Evolutionary conservation across 2,113 vertebrate genomes (phyloP).

Genomic region (Leucopsar rothschildi): DNA sequence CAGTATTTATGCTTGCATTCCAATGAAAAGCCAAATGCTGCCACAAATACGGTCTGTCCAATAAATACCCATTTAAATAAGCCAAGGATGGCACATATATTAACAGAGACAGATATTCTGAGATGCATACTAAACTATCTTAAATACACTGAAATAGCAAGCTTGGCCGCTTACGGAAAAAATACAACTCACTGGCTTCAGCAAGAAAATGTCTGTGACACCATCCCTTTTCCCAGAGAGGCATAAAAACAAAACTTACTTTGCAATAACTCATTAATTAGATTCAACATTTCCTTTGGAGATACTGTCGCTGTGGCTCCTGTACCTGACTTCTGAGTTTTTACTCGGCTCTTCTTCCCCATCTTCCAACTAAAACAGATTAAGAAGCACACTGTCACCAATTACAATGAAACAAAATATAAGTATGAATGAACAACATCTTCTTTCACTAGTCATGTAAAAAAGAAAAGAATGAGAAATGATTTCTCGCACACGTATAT

Average conservation of each 20-base stretch:
- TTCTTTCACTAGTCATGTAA: neutral
- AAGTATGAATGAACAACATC: neutral
- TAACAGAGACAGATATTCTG: neutral
- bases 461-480: neutral
- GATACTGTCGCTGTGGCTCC: constrained; percentile 83
- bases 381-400: neutral
- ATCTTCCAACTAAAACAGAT: constrained; percentile 77
- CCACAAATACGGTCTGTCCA: neutral
- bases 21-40: neutral
- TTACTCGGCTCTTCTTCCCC: constrained; percentile 98
- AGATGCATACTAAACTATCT: neutral
- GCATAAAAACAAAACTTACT: constrained; percentile 76
- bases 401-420: neutral
- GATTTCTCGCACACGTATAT: neutral
- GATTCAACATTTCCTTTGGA: constrained; percentile 93
- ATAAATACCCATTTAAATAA: neutral
- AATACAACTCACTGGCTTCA: neutral
- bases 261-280: constrained; percentile 90
- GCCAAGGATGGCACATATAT: neutral
- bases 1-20: neutral
- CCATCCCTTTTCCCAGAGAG: neutral
- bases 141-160: neutral
- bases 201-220: neutral
- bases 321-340: constrained; percentile 93
- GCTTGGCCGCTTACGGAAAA: neutral